phyloP scores from a whole-genome alignment of 2,113 vertebrate genomes.

The Dasypus novemcinctus region DNA sequence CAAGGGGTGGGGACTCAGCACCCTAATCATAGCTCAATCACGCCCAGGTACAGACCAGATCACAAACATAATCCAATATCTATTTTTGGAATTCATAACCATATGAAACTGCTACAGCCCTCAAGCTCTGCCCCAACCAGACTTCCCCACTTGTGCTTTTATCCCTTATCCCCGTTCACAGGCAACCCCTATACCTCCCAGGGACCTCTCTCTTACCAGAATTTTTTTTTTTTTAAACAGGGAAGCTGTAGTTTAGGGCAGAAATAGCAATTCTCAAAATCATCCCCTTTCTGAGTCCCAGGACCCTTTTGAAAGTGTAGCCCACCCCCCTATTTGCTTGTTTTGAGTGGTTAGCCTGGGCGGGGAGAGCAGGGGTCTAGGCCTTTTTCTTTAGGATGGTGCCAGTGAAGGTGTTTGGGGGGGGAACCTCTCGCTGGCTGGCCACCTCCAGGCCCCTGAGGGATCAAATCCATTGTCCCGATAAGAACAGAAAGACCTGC shows the following conservation, averaged over 20 bases:
- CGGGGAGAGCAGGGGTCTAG: not conserved
- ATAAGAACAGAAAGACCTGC: slow-evolving; percentile 4
- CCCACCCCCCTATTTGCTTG: too few relatives aligned
- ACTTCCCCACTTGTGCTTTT: not conserved
- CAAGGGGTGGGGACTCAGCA: too few relatives aligned
- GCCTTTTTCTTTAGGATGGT: not conserved
- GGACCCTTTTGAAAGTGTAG: not conserved
- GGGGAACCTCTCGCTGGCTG: not conserved
- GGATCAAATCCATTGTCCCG: not conserved
- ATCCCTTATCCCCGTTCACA: not conserved
- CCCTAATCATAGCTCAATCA: too few relatives aligned
- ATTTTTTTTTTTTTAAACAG: not conserved
- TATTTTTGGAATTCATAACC: too few relatives aligned
- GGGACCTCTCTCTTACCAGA: not conserved
- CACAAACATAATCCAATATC: too few relatives aligned
- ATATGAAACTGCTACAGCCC: too few relatives aligned
- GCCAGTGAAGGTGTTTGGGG: not conserved
- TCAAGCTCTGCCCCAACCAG: not conserved
- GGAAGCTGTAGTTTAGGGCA: not conserved
- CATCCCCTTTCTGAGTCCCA: not conserved
- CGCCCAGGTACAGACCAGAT: too few relatives aligned
- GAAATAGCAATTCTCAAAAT: not conserved
- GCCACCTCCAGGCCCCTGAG: not conserved
- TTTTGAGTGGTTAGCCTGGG: not conserved
- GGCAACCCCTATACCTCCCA: not conserved